phyloP scores from a whole-genome alignment of 1,140 invertebrate species.

The Drosophila cardini region DNA sequence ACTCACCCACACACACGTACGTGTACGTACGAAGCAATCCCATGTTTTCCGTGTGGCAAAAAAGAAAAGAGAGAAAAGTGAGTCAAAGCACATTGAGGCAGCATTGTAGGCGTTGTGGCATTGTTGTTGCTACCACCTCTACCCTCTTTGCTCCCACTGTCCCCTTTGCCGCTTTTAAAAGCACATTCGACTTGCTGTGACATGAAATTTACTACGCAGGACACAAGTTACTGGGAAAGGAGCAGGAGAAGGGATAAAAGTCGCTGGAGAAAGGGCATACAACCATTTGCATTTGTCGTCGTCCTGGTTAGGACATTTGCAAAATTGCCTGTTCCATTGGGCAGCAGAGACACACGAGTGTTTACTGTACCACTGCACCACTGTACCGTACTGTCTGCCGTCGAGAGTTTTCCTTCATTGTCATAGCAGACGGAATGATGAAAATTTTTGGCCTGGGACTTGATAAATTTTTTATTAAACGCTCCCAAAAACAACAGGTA shows the following conservation, averaged over 20 bases:
- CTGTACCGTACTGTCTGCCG: too few species aligned
- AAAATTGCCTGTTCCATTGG: slow-evolving; percentile 58
- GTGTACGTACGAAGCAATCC: slow-evolving; percentile 11
- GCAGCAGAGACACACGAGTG: slow-evolving; percentile 10
- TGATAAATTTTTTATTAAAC: slow-evolving; percentile 70
- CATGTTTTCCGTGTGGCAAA: slow-evolving; percentile 26
- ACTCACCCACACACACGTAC: not conserved
- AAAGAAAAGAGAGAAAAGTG: slow-evolving; percentile 14
- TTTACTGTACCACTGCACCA: not conserved
- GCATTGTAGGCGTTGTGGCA: slow-evolving; percentile 47
- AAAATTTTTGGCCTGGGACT: slow-evolving; percentile 29
- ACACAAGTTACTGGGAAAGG: slow-evolving; percentile 19
- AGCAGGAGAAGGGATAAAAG: slow-evolving; percentile 17
- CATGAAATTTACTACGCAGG: slow-evolving; percentile 72
- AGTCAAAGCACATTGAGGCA: slow-evolving; percentile 22
- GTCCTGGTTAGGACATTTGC: slow-evolving; percentile 56
- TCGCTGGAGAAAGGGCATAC: slow-evolving; percentile 17
- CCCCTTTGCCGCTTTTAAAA: slow-evolving; percentile 58
- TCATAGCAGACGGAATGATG: slow-evolving; percentile 19
- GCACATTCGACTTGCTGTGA: slow-evolving; percentile 73
- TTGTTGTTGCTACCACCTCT: slow-evolving; percentile 26
- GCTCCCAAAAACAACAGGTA: slow-evolving; percentile 47
- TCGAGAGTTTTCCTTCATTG: not conserved
- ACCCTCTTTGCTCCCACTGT: not conserved
- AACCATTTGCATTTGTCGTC: slow-evolving; percentile 47